phyloP scores from a whole-genome alignment of 1,140 invertebrate genomes.

The Drosophila sulfurigaster region DNA sequence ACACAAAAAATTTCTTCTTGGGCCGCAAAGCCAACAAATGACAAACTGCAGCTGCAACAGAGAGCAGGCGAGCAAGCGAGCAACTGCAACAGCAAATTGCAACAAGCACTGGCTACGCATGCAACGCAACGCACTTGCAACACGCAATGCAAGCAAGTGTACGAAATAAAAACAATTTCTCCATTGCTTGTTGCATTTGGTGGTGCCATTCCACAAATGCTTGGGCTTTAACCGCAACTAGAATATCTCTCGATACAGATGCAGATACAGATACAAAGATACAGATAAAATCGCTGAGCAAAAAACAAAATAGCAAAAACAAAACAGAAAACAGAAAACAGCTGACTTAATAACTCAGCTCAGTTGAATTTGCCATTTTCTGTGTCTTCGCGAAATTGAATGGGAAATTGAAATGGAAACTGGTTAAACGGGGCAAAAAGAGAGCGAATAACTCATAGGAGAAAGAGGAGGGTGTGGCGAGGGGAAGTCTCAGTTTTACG shows the following conservation, averaged over 20 bases:
- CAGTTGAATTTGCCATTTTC: constrained; percentile 34
- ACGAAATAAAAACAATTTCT: constrained; percentile 48
- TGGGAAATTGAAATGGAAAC: constrained; percentile 68
- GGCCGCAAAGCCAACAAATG: constrained; percentile 55
- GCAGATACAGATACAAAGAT: constrained; percentile 35
- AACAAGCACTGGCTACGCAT: constrained; percentile 42
- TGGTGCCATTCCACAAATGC: constrained; percentile 58
- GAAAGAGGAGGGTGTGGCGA: background rate
- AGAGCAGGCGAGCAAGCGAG: constrained; percentile 1
- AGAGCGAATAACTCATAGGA: too few species aligned
- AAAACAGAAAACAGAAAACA: constrained; percentile 73
- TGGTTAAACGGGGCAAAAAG: constrained; percentile 42
- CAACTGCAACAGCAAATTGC: constrained; percentile 45
- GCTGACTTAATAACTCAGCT: constrained; percentile 54
- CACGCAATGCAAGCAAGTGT: constrained; percentile 15
- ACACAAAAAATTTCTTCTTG: constrained; percentile 48
- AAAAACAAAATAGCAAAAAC: constrained; percentile 48
- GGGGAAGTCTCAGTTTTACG: constrained; percentile 21
- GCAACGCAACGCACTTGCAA: constrained; percentile 27
- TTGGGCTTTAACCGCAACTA: constrained; percentile 20
- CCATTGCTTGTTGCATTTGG: constrained; percentile 34
- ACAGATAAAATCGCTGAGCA: constrained; percentile 19
- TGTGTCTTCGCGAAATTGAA: constrained; percentile 53
- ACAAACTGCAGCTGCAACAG: constrained; percentile 75
- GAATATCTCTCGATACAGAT: constrained; percentile 42